These are phyloP conservation scores for Anabas testudineus DNA, from an alignment of 2,797 vertebrate genomes.

Conservation along the genomic window DNA sequence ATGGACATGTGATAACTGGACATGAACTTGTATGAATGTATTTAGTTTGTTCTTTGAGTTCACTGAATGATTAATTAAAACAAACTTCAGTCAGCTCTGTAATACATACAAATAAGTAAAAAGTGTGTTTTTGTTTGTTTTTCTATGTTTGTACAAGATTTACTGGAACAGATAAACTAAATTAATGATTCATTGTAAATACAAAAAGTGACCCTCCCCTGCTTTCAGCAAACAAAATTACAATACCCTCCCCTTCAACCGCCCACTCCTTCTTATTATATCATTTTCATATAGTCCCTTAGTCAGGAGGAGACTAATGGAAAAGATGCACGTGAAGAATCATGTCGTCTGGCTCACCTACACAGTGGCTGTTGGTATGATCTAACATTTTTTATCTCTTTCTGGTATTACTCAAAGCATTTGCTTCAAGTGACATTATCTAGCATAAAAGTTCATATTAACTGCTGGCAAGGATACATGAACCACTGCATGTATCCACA, in stretches of 20 bases:
- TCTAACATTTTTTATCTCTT: not conserved
- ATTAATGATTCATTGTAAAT: too few species aligned
- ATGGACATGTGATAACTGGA: too few species aligned
- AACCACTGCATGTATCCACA: too few species aligned
- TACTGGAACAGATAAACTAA: too few species aligned
- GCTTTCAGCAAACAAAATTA: not conserved
- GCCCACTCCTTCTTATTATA: not conserved
- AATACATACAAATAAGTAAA: not conserved
- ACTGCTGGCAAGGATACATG: too few species aligned
- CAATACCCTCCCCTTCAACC: not conserved
- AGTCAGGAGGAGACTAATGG: not conserved
- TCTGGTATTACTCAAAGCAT: not conserved
- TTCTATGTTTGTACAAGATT: not conserved
- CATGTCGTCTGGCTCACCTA: not conserved
- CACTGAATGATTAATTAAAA: too few species aligned
- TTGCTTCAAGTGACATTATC: not conserved
- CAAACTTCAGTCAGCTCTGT: too few species aligned
- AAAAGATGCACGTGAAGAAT: constrained; percentile 1
- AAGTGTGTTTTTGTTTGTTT: not conserved
- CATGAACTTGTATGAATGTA: too few species aligned
- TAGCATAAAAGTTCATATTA: too few species aligned
- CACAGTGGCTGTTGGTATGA: constrained; percentile 2
- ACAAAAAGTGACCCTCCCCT: too few species aligned
- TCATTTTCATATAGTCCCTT: not conserved
- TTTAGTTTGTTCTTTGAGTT: too few species aligned